phyloP scores from a whole-genome alignment of 2,888 invertebrate species.

The Ormia ochracea region DNA sequence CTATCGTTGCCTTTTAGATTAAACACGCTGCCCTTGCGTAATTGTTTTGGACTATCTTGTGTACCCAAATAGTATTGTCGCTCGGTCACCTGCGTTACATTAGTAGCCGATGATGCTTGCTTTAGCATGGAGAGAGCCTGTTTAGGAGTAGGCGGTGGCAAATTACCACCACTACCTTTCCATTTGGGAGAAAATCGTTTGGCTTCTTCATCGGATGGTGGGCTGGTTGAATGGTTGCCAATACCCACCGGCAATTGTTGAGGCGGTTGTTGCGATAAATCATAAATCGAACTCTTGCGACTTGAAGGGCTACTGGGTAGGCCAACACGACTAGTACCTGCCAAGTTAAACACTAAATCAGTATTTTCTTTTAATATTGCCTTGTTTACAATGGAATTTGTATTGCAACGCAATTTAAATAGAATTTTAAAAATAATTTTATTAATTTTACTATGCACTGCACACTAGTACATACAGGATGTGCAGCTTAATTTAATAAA shows the following conservation, averaged over 20 bases:
- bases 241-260: conserved; percentile 71
- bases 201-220: conserved; percentile 79
- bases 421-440: neutral
- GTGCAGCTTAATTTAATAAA: neutral
- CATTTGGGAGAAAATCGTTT: conserved; percentile 72
- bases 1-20: conserved; percentile 65
- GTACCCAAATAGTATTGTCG: conserved; percentile 63
- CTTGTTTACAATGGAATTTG: neutral
- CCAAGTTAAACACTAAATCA: conserved; percentile 6
- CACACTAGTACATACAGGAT: too few species aligned
- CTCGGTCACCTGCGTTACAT: conserved; percentile 68
- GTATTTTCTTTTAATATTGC: neutral
- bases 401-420: neutral
- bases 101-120: conserved; percentile 73
- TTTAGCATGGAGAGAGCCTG: conserved; percentile 73
- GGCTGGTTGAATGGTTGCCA: conserved; percentile 78
- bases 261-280: conserved; percentile 78
- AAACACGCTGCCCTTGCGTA: conserved; percentile 71
- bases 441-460: neutral
- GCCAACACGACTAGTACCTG: conserved; percentile 76
- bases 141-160: conserved; percentile 71
- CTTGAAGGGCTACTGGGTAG: conserved; percentile 72
- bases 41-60: conserved; percentile 54
- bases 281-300: conserved; percentile 80
- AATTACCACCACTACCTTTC: conserved; percentile 74